These are phyloP conservation scores for Trachythela sp. DNA, from an alignment of 64 coral and sea anemone species.

Conservation along the genomic window DNA sequence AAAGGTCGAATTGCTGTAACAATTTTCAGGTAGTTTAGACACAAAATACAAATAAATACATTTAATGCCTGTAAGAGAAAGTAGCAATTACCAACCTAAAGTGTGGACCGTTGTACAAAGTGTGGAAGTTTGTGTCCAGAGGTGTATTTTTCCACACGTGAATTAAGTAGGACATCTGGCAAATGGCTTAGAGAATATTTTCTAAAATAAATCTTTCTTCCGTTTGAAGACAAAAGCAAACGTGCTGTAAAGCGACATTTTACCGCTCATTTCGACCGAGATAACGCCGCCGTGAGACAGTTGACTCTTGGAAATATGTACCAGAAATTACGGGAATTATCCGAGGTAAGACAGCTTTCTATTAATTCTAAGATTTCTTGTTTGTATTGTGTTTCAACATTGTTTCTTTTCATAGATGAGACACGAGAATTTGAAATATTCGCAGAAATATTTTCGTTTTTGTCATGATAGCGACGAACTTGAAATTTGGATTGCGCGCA, in stretches of 20 bases:
- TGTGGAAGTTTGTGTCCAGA: too few relatives aligned
- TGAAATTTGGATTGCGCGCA: constrained; percentile 79
- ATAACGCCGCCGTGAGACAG: constrained; percentile 79
- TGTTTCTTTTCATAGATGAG: constrained; percentile 35
- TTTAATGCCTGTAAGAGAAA: too few relatives aligned
- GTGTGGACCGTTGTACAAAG: too few relatives aligned
- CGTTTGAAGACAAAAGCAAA: constrained; percentile 47
- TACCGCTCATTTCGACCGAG: constrained; percentile 95
- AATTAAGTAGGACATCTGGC: neutral
- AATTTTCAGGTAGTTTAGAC: too few relatives aligned
- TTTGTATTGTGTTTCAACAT: neutral
- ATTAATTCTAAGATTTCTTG: neutral
- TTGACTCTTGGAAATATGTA: constrained; percentile 77
- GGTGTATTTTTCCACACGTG: too few relatives aligned
- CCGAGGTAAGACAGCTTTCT: constrained; percentile 62
- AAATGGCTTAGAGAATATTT: neutral
- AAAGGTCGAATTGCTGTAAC: too few relatives aligned
- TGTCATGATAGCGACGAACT: constrained; percentile 88
- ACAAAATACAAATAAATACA: too few relatives aligned
- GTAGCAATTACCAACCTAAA: too few relatives aligned
- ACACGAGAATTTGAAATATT: constrained; percentile 63
- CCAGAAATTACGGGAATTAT: constrained; percentile 64
- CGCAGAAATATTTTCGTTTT: constrained; percentile 87
- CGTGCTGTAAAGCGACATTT: constrained; percentile 74
- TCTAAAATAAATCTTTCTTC: neutral